Base-by-base conservation (phyloP, 2,797 vertebrate species). In the Tolypeutes matacus region DNA sequence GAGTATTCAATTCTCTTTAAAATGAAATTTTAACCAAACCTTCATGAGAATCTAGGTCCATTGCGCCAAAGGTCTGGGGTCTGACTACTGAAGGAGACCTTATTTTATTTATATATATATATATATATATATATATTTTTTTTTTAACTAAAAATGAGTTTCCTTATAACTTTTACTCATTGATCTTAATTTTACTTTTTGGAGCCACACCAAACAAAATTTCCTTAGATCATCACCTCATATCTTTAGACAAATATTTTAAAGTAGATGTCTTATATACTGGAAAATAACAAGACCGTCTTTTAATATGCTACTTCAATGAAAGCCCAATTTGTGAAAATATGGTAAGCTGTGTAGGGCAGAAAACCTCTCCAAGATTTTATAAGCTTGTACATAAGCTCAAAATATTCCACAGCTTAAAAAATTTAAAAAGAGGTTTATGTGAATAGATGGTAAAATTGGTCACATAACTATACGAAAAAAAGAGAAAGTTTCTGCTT, bases 261-360 rank as follows among this genome's bases (percentile, higher is more conserved):
- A 91, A 93, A 65, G 46, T 53, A 78, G 25, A 9, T 91, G 29
- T 91, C 56, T 90, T 56, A 86, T 58, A 76, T 5, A 14, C 36
- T 81, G 42, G 34, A 69, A 84, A 87, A 75, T 73, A 78, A 51
- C 10, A 87, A 87, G 53, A 84, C 9, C 25, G 91, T 88, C 64
- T 91, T 94, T 65, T 15, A 17, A 67, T 81, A 92, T 62, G 58
- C 6, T 53, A 93, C 49, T 91, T 91, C 56, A 87, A 95, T 87
- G 62, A 70, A 81, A 95, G 83, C 31, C 1, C 67, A 91, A 51
- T 67, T 96, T 93, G 29, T 46, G 39, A 83, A 82, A 86, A 81
- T 21, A 93, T 23, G 20, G 25, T 84, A 91, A 91, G 31, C 60
- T 84, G 12, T 21, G 73, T 83, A 95, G 31, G 36, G 27, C 3